These are phyloP conservation scores for Watsonalla binaria DNA, from an alignment of 2,888 invertebrate genomes.

Conservation along the genomic window DNA sequence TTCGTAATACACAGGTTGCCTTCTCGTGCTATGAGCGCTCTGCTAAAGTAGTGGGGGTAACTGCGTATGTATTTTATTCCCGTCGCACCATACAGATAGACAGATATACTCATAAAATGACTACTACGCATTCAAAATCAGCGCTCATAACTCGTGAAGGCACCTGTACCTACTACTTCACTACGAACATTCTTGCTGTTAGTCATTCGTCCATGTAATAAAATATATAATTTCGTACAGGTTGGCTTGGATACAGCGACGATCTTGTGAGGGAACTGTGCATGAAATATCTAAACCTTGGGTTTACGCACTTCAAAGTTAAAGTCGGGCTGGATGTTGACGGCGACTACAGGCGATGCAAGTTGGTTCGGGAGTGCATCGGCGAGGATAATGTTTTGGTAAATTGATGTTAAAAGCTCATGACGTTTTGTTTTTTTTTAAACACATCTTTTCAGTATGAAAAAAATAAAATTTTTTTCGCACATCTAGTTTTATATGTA, in stretches of 20 bases:
- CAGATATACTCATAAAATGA: too few species aligned
- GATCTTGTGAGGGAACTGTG: conserved; percentile 84
- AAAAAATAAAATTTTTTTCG: too few species aligned
- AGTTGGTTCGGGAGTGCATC: conserved; percentile 85
- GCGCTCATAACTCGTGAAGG: too few species aligned
- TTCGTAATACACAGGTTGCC: too few species aligned
- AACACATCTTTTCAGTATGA: neutral
- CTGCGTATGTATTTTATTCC: too few species aligned
- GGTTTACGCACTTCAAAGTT: conserved; percentile 91
- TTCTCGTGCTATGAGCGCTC: too few species aligned
- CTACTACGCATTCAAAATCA: too few species aligned
- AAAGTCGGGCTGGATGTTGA: conserved; percentile 92
- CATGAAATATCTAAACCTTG: conserved; percentile 83
- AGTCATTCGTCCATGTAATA: neutral
- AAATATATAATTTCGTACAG: conserved; percentile 46
- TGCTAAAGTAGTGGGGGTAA: too few species aligned
- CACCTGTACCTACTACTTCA: too few species aligned
- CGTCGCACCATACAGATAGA: too few species aligned
- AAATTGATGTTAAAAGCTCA: conserved; percentile 29
- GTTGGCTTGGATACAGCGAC: conserved; percentile 93
- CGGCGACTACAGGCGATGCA: conserved; percentile 86
- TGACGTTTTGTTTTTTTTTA: neutral
- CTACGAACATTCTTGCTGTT: too few species aligned
- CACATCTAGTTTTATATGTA: neutral
- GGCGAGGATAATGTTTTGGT: conserved; percentile 87